Percentiles rank a stretch among this genome's conserved stretches.
Evolutionary conservation across 2,797 vertebrate species (phyloP).

Genomic region (Sarcoramphus papa): DNA sequence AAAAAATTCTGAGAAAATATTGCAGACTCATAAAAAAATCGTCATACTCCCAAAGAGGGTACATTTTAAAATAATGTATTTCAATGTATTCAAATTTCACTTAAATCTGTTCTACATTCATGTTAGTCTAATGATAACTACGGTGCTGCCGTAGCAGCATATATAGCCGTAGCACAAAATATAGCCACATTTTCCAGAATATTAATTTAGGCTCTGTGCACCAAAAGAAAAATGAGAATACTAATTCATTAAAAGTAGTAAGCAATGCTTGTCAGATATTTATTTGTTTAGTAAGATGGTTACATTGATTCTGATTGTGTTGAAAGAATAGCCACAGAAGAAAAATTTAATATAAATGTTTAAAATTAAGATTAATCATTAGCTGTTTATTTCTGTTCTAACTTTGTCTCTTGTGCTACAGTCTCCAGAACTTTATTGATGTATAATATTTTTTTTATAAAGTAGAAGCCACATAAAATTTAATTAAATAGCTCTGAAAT

Average conservation of each 20-base stretch:
- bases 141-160: background rate
- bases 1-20: background rate
- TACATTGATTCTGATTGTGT: background rate
- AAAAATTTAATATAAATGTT: background rate
- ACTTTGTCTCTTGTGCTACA: background rate
- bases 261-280: background rate
- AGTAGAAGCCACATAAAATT: background rate
- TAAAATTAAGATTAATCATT: background rate
- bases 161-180: background rate
- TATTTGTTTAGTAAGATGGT: background rate
- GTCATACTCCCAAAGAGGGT: background rate
- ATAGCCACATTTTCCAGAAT: background rate
- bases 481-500: background rate
- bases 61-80: background rate
- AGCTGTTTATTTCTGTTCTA: background rate
- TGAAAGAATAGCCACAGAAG: background rate
- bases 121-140: background rate
- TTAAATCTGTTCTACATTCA: background rate
- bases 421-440: background rate
- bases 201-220: background rate
- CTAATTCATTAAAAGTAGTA: background rate
- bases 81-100: background rate
- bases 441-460: background rate
- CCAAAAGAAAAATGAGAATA: background rate
- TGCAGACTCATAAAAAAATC: background rate